Evolutionary conservation across 2,797 vertebrate genomes (phyloP).

Genomic region (Toxotes lorentzi): DNA sequence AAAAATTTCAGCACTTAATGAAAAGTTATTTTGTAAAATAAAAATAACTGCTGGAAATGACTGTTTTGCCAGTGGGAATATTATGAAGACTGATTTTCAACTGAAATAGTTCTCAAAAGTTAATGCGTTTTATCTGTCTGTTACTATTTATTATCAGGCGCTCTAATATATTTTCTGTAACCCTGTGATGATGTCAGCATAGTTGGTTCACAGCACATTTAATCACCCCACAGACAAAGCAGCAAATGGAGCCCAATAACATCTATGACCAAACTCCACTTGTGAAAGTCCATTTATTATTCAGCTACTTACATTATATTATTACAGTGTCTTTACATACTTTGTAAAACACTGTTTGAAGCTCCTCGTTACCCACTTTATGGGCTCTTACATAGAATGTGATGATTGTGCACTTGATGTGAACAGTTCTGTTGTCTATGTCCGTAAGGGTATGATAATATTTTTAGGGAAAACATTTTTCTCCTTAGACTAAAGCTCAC

Average conservation of each 20-base stretch:
- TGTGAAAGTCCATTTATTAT: slow-evolving; percentile 29
- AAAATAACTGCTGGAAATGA: slow-evolving; percentile 11
- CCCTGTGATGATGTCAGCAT: not conserved
- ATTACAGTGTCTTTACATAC: not conserved
- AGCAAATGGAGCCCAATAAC: slow-evolving; percentile 12
- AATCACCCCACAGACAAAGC: slow-evolving; percentile 16
- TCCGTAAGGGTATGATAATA: slow-evolving; percentile 40
- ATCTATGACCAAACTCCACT: slow-evolving; percentile 20
- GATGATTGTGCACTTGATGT: slow-evolving; percentile 25
- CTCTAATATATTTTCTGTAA: slow-evolving; percentile 20
- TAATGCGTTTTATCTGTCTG: slow-evolving; percentile 8
- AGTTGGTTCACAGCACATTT: slow-evolving; percentile 28
- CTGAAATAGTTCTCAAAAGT: slow-evolving; percentile 1
- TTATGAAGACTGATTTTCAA: slow-evolving; percentile 7
- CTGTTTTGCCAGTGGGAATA: not conserved
- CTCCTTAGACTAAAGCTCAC: slow-evolving; percentile 10
- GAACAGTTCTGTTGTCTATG: slow-evolving; percentile 22
- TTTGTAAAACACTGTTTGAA: slow-evolving; percentile 37
- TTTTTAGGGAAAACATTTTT: slow-evolving; percentile 59
- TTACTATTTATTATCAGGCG: not conserved
- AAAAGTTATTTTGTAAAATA: slow-evolving; percentile 25
- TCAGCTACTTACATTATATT: slow-evolving; percentile 7
- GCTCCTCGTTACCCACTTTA: slow-evolving; percentile 44
- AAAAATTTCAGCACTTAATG: slow-evolving; percentile 51
- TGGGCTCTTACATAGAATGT: slow-evolving; percentile 9